Conservation (phyloP, 2,113 vertebrate species). For the Sylvia atricapilla region DNA sequence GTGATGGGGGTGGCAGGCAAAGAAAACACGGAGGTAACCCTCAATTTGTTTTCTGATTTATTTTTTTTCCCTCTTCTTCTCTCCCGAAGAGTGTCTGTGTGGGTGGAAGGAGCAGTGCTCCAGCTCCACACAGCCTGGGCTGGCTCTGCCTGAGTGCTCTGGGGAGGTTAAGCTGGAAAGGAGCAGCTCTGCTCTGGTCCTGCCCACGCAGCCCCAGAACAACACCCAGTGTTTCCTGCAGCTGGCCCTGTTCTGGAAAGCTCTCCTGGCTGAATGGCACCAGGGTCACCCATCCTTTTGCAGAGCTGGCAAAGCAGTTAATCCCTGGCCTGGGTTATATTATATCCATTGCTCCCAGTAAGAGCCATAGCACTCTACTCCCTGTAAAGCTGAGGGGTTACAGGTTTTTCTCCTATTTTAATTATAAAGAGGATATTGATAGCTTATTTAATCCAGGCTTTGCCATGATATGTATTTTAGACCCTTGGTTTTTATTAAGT, state of each 20-base stretch:
- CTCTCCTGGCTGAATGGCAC: background rate
- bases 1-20: background rate
- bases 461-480: background rate
- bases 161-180: background rate
- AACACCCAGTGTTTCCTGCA: background rate
- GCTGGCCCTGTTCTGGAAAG: background rate
- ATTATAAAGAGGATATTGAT: background rate
- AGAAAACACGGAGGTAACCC: background rate
- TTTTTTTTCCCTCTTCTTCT: background rate
- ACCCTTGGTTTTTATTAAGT: background rate
- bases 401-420: background rate
- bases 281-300: background rate
- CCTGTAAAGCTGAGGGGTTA: background rate
- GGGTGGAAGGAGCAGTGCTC: conserved; percentile 12
- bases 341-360: background rate
- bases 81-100: background rate
- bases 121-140: background rate
- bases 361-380: background rate
- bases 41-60: background rate
- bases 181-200: background rate
- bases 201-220: background rate
- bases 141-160: background rate
- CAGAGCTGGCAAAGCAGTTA: background rate
- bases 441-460: background rate
- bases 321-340: background rate